Conservation (phyloP, 2,113 vertebrate genomes). For the Panurus biarmicus region DNA sequence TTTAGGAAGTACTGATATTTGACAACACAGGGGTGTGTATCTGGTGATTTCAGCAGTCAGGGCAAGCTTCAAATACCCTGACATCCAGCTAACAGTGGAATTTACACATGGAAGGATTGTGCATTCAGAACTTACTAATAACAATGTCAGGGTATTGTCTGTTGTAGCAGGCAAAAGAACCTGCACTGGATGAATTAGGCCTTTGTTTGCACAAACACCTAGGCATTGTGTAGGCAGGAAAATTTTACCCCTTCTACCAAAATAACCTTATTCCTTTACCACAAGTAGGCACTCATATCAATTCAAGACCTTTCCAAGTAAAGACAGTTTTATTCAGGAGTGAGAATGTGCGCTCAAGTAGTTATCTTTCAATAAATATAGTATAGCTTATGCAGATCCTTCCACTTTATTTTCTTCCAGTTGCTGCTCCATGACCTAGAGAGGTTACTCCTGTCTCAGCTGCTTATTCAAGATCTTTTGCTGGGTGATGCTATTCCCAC, state of each 20-base stretch:
- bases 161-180: background rate
- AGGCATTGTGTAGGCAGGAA: background rate
- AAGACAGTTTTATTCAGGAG: background rate
- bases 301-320: background rate
- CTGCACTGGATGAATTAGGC: background rate
- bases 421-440: background rate
- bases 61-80: background rate
- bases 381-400: background rate
- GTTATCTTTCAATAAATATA: background rate
- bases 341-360: background rate
- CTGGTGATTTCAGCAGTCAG: background rate
- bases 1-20: background rate
- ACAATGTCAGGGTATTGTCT: background rate
- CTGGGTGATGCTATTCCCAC: background rate
- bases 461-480: background rate
- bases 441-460: background rate
- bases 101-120: background rate
- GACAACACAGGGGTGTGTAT: background rate
- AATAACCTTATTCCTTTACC: background rate
- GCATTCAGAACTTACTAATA: background rate
- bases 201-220: constrained; percentile 36
- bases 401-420: background rate
- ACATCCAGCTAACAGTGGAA: background rate
- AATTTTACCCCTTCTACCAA: background rate
- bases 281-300: background rate